Evolutionary conservation across 2,888 invertebrate genomes (phyloP), one percentile per base, ranked within the genome.

Genomic region (Mystacides longicornis): DNA sequence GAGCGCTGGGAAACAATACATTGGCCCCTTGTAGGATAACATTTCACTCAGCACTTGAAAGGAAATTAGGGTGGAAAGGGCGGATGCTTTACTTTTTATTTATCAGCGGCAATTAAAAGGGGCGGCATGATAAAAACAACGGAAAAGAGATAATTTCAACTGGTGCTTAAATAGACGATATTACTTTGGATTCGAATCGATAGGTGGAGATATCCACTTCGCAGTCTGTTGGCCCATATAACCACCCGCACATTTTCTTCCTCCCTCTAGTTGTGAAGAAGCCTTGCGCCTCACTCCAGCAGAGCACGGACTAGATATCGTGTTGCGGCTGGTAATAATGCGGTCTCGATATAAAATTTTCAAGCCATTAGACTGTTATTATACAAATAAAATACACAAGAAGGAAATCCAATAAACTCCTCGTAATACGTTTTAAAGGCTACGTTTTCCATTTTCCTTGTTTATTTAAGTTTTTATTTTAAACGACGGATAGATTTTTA

Each of bases 71-170:
- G 16, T 16, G 37, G 37, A 37, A 37, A 37, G n/a, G n/a, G 37
- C n/a, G 37, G 37, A 37, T 37, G 16, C 14, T 37, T 37, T 37
- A 16, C 37, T 37, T 37, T 37, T 37, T 37, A 37, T 37, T 37
- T 37, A 37, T 37, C 16, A 16, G 37, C 16, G 37, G 37, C 37
- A 37, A 37, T 37, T 37, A 37, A 37, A 37, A 37, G 37, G 37
- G 37, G 37, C 37, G 37, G 37, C n/a, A 37, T 37, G 37, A n/a
- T 37, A 37, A 37, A 37, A 37, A 37, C 37, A 37, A 37, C 37
- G 37, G 37, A 37, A 37, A 27, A 16, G 14, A 37, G 37, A 37
- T 37, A 37, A 37, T 14, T 37, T 37, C 3, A 37, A 37, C 7
- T 14, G 37, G 37, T 14, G 37, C 37, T 14, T 14, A 37, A 37